Evolutionary conservation across 2,888 invertebrate genomes (phyloP), one percentile per base, ranked within the genome.

Genomic region (Lepidonotus clava): DNA sequence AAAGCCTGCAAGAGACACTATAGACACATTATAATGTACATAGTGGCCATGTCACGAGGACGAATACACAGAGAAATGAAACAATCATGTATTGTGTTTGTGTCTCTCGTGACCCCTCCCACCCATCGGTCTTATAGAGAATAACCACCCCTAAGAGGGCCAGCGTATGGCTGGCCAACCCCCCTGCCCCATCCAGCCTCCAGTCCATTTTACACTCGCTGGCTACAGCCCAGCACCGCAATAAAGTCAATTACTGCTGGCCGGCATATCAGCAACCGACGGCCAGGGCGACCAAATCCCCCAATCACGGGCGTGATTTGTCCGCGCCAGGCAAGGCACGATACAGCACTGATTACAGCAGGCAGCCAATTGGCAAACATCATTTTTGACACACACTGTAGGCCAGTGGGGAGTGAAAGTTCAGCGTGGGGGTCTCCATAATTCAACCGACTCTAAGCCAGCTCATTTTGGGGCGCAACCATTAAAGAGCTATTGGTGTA

Each of bases 401-500:
- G 80, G 21, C 51, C 46, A 28, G 24, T n/a, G 46, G n/a, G 14
- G 80, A 46, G 80, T 80, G 41, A 80, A 41, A 80, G 80, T 80
- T 80, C 80, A 28, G 51, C 46, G 51, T 6, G 28, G 28, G 41
- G 46, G 32, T 24, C 80, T 80, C 80, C 80, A 80, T 80, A 80
- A 80, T 80, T 80, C 80, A 80, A 80, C 80, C 51, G 46, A 24
- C 46, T 32, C 51, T 80, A 80, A 80, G 80, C 80, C 80, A 32
- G 21, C 80, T 80, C 80, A 80, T 80, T 80, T 80, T 41, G 41
- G n/a, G 28, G 41, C 80, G 11, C 46, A 1, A 46, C 80, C 80
- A 80, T 80, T 80, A 80, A 80, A 80, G 46, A 41, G 80, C 80
- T 46, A 80, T 80, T 80, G 41, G 46, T 80, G 80, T 80, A 80